phyloP scores from a whole-genome alignment of 2,797 vertebrate genomes.

The Falco peregrinus region DNA sequence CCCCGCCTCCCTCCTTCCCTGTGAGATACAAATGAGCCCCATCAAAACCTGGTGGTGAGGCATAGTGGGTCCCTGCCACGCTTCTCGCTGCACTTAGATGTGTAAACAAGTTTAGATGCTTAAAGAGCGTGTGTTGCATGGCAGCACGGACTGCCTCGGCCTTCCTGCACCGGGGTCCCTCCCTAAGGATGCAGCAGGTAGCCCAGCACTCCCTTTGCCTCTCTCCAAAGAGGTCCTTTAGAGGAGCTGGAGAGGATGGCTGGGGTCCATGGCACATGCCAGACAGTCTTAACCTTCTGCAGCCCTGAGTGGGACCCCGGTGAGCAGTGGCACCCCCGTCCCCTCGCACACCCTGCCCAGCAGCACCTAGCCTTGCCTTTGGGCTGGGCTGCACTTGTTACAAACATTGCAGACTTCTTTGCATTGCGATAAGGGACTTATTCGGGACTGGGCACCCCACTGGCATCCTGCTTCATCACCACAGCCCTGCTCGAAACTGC shows the following conservation, averaged over 20 bases:
- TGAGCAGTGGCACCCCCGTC: background rate
- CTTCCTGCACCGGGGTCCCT: background rate
- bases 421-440: background rate
- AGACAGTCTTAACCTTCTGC: background rate
- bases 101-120: background rate
- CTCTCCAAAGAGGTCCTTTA: background rate
- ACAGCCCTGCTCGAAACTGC: background rate
- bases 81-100: rapidly evolving
- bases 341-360: background rate
- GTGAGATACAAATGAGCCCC: rapidly evolving
- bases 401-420: background rate
- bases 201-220: background rate
- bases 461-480: background rate
- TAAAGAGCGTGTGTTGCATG: rapidly evolving
- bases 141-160: background rate
- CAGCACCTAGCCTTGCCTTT: background rate
- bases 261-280: background rate
- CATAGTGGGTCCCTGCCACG: background rate
- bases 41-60: background rate
- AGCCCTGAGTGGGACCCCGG: background rate
- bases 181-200: background rate
- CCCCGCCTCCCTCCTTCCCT: background rate
- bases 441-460: background rate
- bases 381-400: background rate
- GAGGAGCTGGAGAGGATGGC: background rate